Percentiles rank a stretch among this genome's conserved stretches.
phyloP scores from a whole-genome alignment of 2,888 invertebrate genomes.

The Erpobdella octoculata region DNA sequence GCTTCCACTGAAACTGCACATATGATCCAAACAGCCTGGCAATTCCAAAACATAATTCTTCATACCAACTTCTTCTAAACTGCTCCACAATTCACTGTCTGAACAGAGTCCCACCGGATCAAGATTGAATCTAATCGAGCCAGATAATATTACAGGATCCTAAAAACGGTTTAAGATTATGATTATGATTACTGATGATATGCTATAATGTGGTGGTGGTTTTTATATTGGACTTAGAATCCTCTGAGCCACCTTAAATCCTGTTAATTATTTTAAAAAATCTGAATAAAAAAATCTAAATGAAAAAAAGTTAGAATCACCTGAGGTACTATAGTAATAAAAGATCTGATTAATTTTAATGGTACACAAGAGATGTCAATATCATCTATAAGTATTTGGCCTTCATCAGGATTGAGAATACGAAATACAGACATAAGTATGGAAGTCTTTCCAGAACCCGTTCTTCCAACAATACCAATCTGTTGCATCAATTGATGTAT shows the following conservation, averaged over 20 bases:
- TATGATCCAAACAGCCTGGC: constrained; percentile 42
- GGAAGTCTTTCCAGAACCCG: constrained; percentile 10
- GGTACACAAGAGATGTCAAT: not conserved
- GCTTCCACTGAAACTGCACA: constrained; percentile 50
- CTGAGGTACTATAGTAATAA: constrained; percentile 20
- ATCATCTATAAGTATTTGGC: not conserved
- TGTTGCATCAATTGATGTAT: constrained; percentile 3
- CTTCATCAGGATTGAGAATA: not conserved
- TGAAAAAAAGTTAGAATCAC: too few relatives aligned
- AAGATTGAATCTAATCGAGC: constrained; percentile 44
- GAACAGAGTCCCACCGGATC: constrained; percentile 49
- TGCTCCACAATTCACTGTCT: constrained; percentile 48
- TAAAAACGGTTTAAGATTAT: too few relatives aligned
- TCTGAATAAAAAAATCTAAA: too few relatives aligned
- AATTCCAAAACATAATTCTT: constrained; percentile 45
- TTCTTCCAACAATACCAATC: constrained; percentile 18
- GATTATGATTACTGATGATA: too few relatives aligned
- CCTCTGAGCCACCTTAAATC: too few relatives aligned
- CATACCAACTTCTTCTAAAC: constrained; percentile 48
- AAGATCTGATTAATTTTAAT: not conserved
- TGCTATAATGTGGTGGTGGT: too few relatives aligned
- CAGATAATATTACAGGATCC: constrained; percentile 38
- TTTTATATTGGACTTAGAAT: too few relatives aligned
- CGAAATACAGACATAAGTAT: constrained; percentile 9
- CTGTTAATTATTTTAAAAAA: too few relatives aligned